Evolutionary conservation across 1,140 invertebrate genomes (phyloP).

Genomic region (Lepidurus arcticus): DNA sequence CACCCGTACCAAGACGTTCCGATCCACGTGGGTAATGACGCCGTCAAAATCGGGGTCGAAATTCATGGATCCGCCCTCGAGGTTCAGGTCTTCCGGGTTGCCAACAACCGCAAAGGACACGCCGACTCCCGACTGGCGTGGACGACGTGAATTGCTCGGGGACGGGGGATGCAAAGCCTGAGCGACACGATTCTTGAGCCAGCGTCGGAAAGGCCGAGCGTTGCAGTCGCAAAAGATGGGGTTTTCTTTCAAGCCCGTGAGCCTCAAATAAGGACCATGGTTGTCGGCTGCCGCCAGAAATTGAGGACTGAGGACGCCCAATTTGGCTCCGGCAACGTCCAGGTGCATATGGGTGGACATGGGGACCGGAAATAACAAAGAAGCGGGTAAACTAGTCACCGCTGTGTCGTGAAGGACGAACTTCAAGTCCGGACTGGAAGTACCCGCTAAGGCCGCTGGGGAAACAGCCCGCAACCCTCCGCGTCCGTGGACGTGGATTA

Average conservation of each 20-base stretch:
- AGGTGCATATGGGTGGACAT: slow-evolving; percentile 71
- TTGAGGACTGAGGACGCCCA: slow-evolving; percentile 66
- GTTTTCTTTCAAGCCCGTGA: slow-evolving; percentile 66
- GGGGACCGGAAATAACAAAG: slow-evolving; percentile 79
- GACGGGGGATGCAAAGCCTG: slow-evolving; percentile 33
- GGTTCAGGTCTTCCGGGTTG: slow-evolving; percentile 30
- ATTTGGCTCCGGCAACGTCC: slow-evolving; percentile 68
- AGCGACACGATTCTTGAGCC: slow-evolving; percentile 53
- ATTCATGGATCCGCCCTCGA: slow-evolving; percentile 35
- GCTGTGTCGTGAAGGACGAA: slow-evolving; percentile 74
- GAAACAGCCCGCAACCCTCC: slow-evolving; percentile 66
- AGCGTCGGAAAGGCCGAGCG: slow-evolving; percentile 65
- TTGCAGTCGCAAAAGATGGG: slow-evolving; percentile 81
- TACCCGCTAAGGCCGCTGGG: slow-evolving; percentile 65
- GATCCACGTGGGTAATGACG: slow-evolving; percentile 14
- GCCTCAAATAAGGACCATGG: slow-evolving; percentile 61
- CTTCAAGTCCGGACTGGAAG: slow-evolving; percentile 62
- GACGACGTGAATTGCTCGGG: slow-evolving; percentile 19
- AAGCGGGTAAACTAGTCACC: slow-evolving; percentile 64
- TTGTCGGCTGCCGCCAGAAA: slow-evolving; percentile 72
- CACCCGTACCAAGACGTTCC: neutral
- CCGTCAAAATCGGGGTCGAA: slow-evolving; percentile 19
- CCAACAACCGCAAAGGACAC: slow-evolving; percentile 30
- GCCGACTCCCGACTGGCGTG: slow-evolving; percentile 19
- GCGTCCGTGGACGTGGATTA: slow-evolving; percentile 65